Conservation (phyloP, 2,797 vertebrate species). For the Labroides dimidiatus region DNA sequence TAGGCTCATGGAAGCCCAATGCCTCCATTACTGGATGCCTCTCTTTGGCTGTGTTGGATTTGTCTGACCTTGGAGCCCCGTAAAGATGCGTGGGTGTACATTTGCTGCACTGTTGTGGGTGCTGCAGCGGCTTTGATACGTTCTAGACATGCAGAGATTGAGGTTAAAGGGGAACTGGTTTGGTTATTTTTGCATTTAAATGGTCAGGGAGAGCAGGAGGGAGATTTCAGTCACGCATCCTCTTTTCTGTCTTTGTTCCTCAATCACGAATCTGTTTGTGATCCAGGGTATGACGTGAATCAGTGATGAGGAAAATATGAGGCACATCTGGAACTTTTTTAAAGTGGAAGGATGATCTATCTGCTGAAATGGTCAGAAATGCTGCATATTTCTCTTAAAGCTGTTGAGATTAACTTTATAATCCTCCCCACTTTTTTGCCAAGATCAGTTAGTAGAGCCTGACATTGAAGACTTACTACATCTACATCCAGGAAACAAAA, state of each 20-base stretch:
- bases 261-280: slow-evolving; percentile 40
- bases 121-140: slow-evolving; percentile 40
- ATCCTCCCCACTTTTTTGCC: slow-evolving; percentile 22
- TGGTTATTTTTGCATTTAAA: slow-evolving; percentile 28
- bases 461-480: not conserved
- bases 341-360: slow-evolving; percentile 23
- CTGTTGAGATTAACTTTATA: slow-evolving; percentile 18
- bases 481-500: slow-evolving; percentile 12
- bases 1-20: slow-evolving; percentile 44
- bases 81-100: slow-evolving; percentile 61
- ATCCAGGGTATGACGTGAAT: slow-evolving; percentile 32
- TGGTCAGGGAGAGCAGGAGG: not conserved
- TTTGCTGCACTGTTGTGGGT: slow-evolving; percentile 54
- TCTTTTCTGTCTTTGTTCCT: slow-evolving; percentile 33
- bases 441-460: slow-evolving; percentile 19
- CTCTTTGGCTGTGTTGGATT: slow-evolving; percentile 36
- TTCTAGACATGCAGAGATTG: slow-evolving; percentile 57
- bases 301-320: slow-evolving; percentile 39
- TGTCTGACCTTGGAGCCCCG: slow-evolving; percentile 67
- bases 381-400: slow-evolving; percentile 39
- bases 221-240: slow-evolving; percentile 47
- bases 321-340: slow-evolving; percentile 13
- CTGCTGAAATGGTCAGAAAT: slow-evolving; percentile 15
- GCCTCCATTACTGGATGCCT: slow-evolving; percentile 58
- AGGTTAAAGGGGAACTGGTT: slow-evolving; percentile 65